Evolutionary conservation across 2,888 invertebrate genomes (phyloP).

Genomic region (Patella ulyssiponensis): DNA sequence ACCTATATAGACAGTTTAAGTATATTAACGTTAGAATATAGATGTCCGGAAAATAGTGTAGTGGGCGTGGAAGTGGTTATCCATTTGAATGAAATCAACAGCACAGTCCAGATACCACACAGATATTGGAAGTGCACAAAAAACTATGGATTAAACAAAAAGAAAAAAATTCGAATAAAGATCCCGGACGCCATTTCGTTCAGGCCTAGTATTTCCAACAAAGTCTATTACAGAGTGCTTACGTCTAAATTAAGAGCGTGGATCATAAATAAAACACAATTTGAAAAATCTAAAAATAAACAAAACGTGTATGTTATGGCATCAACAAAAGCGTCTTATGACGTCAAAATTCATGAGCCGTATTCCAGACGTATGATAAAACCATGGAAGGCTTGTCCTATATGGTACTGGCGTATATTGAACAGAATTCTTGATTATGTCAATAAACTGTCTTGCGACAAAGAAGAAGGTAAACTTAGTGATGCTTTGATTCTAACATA

Average conservation of each 20-base stretch:
- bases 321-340: slow-evolving; percentile 44
- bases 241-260: slow-evolving; percentile 51
- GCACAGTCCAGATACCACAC: slow-evolving; percentile 38
- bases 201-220: slow-evolving; percentile 52
- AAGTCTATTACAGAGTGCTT: slow-evolving; percentile 31
- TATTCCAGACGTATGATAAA: slow-evolving; percentile 49
- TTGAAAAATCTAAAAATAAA: slow-evolving; percentile 31
- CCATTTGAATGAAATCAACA: slow-evolving; percentile 17
- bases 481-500: background rate
- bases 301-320: slow-evolving; percentile 41
- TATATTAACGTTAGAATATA: slow-evolving; percentile 43
- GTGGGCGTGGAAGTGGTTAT: slow-evolving; percentile 47
- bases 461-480: slow-evolving; percentile 45
- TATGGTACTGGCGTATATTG: slow-evolving; percentile 46
- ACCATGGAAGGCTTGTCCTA: slow-evolving; percentile 38
- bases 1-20: slow-evolving; percentile 29
- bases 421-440: slow-evolving; percentile 32
- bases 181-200: slow-evolving; percentile 44
- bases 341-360: slow-evolving; percentile 41
- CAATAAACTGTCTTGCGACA: slow-evolving; percentile 39
- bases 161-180: slow-evolving; percentile 38
- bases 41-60: slow-evolving; percentile 40
- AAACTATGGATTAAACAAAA: slow-evolving; percentile 2
- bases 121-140: slow-evolving; percentile 47
- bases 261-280: slow-evolving; percentile 47